Percentiles rank a stretch among this genome's conserved stretches.
phyloP scores from a whole-genome alignment of 2,113 vertebrate species.

The Pachyramphus minor region DNA sequence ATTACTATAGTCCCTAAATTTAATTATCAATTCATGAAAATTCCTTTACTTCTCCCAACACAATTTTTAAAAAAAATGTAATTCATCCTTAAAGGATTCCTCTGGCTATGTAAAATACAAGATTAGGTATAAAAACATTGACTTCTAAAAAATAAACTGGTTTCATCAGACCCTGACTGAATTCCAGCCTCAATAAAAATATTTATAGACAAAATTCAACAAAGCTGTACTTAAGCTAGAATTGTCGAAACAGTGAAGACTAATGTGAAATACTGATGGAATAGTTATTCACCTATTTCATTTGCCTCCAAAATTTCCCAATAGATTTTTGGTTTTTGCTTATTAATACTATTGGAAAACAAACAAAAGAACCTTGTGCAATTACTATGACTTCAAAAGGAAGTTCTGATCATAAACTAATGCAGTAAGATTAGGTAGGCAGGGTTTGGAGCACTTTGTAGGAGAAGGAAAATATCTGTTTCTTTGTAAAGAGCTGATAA shows the following conservation, averaged over 20 bases:
- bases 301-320: neutral
- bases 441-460: neutral
- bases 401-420: neutral
- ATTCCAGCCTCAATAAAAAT: neutral
- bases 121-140: neutral
- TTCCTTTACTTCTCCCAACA: neutral
- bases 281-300: neutral
- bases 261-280: neutral
- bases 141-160: neutral
- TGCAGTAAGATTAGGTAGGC: neutral
- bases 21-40: slow-evolving; percentile 1
- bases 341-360: neutral
- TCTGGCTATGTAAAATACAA: neutral
- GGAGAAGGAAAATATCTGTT: neutral
- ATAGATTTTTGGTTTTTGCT: neutral
- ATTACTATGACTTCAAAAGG: neutral
- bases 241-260: neutral
- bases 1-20: neutral
- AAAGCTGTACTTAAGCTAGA: neutral
- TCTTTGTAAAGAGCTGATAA: neutral
- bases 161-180: neutral
- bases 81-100: neutral
- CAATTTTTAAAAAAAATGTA: neutral
- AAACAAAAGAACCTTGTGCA: neutral
- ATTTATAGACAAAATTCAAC: neutral